Evolutionary conservation across 1,140 invertebrate genomes (phyloP).

Genomic region (Neocloeon triangulifer): DNA sequence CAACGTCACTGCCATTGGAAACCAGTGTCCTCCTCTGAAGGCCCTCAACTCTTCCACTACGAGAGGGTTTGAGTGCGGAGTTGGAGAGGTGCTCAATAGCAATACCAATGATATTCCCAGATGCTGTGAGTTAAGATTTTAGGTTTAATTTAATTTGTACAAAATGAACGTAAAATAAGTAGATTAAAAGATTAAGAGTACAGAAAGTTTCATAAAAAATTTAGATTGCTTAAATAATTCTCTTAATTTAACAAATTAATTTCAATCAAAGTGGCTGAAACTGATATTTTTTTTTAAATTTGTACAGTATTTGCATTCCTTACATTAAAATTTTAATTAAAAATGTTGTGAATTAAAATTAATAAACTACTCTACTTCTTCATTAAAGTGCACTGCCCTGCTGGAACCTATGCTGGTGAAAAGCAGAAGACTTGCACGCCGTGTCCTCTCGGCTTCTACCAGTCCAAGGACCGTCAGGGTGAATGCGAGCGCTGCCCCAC

Average conservation of each 20-base stretch:
- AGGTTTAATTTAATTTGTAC: no score
- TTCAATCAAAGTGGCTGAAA: no score
- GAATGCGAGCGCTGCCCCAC: conserved; percentile 69
- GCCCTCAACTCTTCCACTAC: conserved; percentile 65
- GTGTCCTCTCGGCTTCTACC: conserved; percentile 77
- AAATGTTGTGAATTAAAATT: no score
- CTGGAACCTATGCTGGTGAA: conserved; percentile 76
- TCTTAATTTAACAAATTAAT: no score
- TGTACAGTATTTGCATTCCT: no score
- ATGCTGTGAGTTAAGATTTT: conserved; percentile 72
- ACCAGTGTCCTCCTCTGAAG: conserved; percentile 71
- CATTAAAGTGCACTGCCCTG: conserved; percentile 76
- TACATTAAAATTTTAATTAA: no score
- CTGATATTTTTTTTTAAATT: no score
- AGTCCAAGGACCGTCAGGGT: conserved; percentile 73
- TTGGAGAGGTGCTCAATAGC: conserved; percentile 83
- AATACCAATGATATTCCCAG: conserved; percentile 75
- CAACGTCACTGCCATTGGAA: conserved; percentile 69
- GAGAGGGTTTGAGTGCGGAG: conserved; percentile 76
- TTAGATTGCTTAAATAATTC: no score
- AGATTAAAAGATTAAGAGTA: no score
- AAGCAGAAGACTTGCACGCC: conserved; percentile 71
- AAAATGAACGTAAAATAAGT: no score
- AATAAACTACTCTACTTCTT: no score
- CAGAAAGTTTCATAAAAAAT: no score